Evolutionary conservation across 2,888 invertebrate genomes (phyloP).

Genomic region (Drosophila infuscata): DNA sequence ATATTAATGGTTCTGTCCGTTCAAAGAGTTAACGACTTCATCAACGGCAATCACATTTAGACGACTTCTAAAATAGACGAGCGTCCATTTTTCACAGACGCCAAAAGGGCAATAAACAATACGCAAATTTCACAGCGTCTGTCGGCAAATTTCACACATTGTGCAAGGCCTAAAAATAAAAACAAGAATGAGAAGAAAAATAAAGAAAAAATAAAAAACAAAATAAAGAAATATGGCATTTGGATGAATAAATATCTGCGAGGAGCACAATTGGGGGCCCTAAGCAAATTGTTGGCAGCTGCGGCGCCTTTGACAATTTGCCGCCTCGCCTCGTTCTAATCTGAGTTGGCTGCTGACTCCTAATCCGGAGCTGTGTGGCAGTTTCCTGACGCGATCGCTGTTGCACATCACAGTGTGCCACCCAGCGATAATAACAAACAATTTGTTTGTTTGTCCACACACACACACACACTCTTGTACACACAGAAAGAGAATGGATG

Average conservation of each 20-base stretch:
- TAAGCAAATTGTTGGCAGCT: conserved; percentile 68
- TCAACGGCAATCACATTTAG: conserved; percentile 2
- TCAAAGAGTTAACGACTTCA: conserved; percentile 47
- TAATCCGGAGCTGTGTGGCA: conserved; percentile 48
- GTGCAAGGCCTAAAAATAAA: conserved; percentile 59
- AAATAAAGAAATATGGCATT: conserved; percentile 13
- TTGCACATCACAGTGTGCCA: conserved; percentile 48
- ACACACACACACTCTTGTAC: conserved; percentile 20
- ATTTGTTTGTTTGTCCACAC: conserved; percentile 74
- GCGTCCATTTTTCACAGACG: conserved; percentile 41
- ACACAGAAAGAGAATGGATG: conserved; percentile 6
- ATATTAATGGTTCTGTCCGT: conserved; percentile 45
- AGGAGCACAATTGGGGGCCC: conserved; percentile 26
- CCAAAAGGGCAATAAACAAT: conserved; percentile 12
- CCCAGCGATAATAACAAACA: conserved; percentile 79
- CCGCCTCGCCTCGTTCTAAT: conserved; percentile 56
- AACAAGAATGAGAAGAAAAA: conserved; percentile 36
- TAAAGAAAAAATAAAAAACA: conserved; percentile 6
- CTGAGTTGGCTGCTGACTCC: conserved; percentile 30
- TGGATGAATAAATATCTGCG: conserved; percentile 56
- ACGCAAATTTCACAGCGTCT: conserved; percentile 33
- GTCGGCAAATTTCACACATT: conserved; percentile 73
- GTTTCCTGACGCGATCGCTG: conserved; percentile 62
- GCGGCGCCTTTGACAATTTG: conserved; percentile 74
- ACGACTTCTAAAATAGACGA: conserved; percentile 10